Evolutionary conservation across 1,140 invertebrate genomes (phyloP).

Genomic region (Drosophila gunungcola): DNA sequence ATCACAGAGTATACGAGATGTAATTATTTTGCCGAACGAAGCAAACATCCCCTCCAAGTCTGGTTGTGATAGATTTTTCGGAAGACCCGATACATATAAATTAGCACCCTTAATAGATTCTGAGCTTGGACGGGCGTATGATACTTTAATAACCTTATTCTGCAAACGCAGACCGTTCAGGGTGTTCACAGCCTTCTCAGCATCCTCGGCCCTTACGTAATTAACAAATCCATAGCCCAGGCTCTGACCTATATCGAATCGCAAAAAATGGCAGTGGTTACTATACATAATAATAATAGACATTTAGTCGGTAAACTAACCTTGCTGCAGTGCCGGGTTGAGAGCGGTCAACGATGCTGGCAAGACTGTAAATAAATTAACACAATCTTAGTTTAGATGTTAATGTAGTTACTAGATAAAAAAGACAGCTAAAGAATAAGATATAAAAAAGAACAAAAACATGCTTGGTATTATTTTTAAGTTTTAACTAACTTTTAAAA

Average conservation of each 20-base stretch:
- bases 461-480: not conserved
- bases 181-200: conserved; percentile 93
- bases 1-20: conserved; percentile 94
- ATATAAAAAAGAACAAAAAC: not conserved
- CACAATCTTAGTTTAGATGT: not conserved
- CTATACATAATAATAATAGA: not conserved
- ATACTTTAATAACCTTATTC: conserved; percentile 97
- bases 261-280: not conserved
- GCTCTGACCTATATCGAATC: conserved; percentile 89
- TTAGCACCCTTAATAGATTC: conserved; percentile 96
- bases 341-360: conserved; percentile 83
- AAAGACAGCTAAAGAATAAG: no score
- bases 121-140: conserved; percentile 94
- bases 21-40: conserved; percentile 93
- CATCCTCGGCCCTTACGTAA: conserved; percentile 93
- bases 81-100: conserved; percentile 94
- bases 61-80: conserved; percentile 93
- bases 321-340: conserved; percentile 83
- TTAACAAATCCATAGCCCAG: conserved; percentile 96
- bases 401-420: not conserved
- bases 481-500: no score
- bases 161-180: conserved; percentile 93
- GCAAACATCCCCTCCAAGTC: conserved; percentile 93
- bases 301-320: conserved; percentile 29
- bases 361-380: conserved; percentile 60